These are phyloP conservation scores for Isaurus tuberculatus DNA, from an alignment of 92 coral and sea anemone genomes.

Conservation along the genomic window DNA sequence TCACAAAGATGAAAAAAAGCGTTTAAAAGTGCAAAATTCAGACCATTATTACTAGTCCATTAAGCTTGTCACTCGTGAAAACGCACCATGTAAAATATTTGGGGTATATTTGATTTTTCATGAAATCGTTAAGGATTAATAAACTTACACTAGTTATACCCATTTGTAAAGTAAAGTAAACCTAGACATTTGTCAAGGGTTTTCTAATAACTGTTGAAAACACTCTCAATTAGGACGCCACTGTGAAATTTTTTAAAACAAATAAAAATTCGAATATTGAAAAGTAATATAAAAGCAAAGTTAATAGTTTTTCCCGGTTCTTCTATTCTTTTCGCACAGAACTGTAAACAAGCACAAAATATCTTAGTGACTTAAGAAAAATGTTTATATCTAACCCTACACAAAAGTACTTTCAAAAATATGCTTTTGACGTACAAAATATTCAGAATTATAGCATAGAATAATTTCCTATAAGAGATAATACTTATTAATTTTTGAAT, in stretches of 20 bases:
- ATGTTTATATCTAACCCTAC: not conserved
- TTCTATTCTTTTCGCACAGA: too few species aligned
- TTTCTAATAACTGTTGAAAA: too few species aligned
- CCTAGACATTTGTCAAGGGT: not conserved
- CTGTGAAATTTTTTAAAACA: too few species aligned
- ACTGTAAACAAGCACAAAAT: not conserved
- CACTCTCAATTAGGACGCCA: too few species aligned
- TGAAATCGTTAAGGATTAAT: not conserved
- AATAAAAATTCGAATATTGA: too few species aligned
- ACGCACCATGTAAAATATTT: not conserved
- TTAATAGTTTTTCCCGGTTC: not conserved
- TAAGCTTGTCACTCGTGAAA: too few species aligned
- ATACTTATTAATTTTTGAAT: too few species aligned
- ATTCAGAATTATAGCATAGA: not conserved
- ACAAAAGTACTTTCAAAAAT: slow-evolving; percentile 23
- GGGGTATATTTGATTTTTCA: not conserved
- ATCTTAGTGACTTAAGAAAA: not conserved
- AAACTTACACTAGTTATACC: not conserved
- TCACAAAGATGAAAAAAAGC: too few species aligned
- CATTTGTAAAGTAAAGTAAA: not conserved
- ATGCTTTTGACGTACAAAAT: slow-evolving; percentile 21
- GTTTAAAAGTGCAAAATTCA: too few species aligned
- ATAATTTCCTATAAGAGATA: not conserved
- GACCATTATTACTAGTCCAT: too few species aligned
- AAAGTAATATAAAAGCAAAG: not conserved